Conservation (phyloP, 2,113 vertebrate species). For the cat (Felis catus) region F.catus_Fca126_mat1.0 CM031412.1:156685501-156686000, state of each 20-base stretch:
- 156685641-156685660: background rate
- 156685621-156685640: background rate
- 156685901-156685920: background rate
- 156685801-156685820: background rate
- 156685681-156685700: slow-evolving; percentile 17
- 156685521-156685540: background rate
- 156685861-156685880: background rate
- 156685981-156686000: background rate
- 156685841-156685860: background rate
- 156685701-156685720: background rate
- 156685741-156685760: slow-evolving; percentile 8
- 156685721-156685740: background rate
- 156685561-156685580: background rate
- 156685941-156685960: background rate
- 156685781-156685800: slow-evolving; percentile 24
- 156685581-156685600: background rate
- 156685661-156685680: background rate
- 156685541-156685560: background rate
- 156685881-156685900: background rate
- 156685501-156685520: background rate
- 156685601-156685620: background rate
- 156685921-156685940: background rate
- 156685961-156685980: background rate
- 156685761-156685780: background rate
- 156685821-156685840: background rate